Evolutionary conservation across 2,797 vertebrate genomes (phyloP).

Genomic region (Taeniopygia guttata): DNA sequence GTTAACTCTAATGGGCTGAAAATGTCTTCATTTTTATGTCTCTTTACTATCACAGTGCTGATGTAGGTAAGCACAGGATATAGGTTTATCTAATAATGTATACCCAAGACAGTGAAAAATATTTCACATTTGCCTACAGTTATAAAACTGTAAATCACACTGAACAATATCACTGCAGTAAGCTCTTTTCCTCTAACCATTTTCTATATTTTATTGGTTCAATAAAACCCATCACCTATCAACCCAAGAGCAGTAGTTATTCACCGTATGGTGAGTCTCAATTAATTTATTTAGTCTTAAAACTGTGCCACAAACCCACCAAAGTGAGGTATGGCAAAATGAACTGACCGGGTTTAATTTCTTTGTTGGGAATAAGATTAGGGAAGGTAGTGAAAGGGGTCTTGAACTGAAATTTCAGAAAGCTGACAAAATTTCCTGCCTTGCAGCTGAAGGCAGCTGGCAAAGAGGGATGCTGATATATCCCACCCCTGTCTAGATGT

Average conservation of each 20-base stretch:
- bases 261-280: not conserved
- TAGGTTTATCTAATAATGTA: slow-evolving; percentile 39
- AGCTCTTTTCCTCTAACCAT: not conserved
- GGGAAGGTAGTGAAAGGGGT: not conserved
- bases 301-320: not conserved
- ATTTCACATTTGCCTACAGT: slow-evolving; percentile 43
- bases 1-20: not conserved
- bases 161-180: not conserved
- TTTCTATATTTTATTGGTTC: slow-evolving; percentile 34
- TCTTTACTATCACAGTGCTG: not conserved
- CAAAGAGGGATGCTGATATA: not conserved
- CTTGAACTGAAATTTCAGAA: not conserved
- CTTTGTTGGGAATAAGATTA: not conserved
- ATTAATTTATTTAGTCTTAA: slow-evolving; percentile 4
- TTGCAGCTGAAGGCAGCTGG: not conserved
- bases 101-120: slow-evolving; percentile 27
- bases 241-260: not conserved
- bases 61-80: not conserved
- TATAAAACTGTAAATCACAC: slow-evolving; percentile 50
- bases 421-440: not conserved
- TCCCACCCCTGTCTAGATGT: not conserved
- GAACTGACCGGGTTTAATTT: not conserved
- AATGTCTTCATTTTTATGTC: not conserved
- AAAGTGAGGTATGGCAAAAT: not conserved
- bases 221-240: slow-evolving; percentile 45